phyloP scores from a whole-genome alignment of 1,140 invertebrate genomes.

The Belonocnema kinseyi region DNA sequence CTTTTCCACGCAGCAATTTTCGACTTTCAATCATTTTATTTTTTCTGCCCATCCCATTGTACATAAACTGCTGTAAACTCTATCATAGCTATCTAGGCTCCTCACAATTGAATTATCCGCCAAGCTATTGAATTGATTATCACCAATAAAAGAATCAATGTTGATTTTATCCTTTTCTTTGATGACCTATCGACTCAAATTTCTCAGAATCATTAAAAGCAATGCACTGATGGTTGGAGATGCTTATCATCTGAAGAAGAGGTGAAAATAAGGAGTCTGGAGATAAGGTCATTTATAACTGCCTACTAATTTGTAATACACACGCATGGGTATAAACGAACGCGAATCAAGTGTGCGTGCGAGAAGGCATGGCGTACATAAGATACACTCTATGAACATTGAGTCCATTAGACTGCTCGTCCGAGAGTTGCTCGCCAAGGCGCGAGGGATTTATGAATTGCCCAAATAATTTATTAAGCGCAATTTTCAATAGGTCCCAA shows the following conservation, averaged over 20 bases:
- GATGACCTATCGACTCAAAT: neutral
- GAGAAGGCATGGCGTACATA: constrained; percentile 36
- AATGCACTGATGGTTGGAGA: neutral
- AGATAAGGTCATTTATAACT: constrained; percentile 66
- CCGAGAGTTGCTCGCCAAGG: constrained; percentile 42
- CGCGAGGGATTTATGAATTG: constrained; percentile 74
- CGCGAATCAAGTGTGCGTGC: constrained; percentile 39
- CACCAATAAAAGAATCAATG: too few relatives aligned
- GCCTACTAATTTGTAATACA: constrained; percentile 71
- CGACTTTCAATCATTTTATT: too few relatives aligned
- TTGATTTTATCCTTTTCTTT: neutral
- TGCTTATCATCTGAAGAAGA: constrained; percentile 10
- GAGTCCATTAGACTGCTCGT: constrained; percentile 62
- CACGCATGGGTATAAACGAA: constrained; percentile 47
- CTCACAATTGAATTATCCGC: too few relatives aligned
- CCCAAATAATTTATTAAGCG: constrained; percentile 76
- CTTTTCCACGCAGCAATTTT: too few relatives aligned
- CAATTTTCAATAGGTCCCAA: constrained; percentile 76
- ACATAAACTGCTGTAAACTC: too few relatives aligned
- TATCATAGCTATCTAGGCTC: too few relatives aligned
- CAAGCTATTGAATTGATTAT: too few relatives aligned
- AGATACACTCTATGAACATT: neutral
- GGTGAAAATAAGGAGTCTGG: constrained; percentile 20
- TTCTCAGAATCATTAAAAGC: too few relatives aligned
- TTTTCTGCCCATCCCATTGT: too few relatives aligned